Evolutionary conservation across 1,140 invertebrate genomes (phyloP).

Genomic region (Rhopalosiphum padi): DNA sequence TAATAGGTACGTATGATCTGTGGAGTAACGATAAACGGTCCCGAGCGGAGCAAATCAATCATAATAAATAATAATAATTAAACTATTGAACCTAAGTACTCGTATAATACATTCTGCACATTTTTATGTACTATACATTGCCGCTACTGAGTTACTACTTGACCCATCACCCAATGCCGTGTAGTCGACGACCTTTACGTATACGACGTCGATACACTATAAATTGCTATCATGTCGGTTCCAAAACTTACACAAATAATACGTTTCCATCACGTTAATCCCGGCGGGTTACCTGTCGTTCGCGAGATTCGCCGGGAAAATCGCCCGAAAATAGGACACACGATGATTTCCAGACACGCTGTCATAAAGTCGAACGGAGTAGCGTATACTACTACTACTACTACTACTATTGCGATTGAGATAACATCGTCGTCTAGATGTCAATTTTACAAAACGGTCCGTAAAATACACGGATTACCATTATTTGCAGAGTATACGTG

Average conservation of each 20-base stretch:
- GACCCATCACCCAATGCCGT: not conserved
- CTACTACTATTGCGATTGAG: not conserved
- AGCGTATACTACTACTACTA: too few relatives aligned
- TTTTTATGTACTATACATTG: not conserved
- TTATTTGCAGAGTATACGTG: too few relatives aligned
- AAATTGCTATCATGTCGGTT: not conserved
- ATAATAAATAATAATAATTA: not conserved
- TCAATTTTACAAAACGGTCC: not conserved
- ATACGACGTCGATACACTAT: not conserved
- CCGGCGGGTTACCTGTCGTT: not conserved
- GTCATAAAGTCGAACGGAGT: too few relatives aligned
- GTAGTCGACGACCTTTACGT: not conserved
- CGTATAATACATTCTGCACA: not conserved
- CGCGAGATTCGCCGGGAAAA: not conserved
- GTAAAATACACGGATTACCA: too few relatives aligned
- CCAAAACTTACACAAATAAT: not conserved
- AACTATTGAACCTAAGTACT: not conserved
- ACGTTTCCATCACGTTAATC: not conserved
- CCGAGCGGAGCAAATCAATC: not conserved
- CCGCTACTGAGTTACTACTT: not conserved
- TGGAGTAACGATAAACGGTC: not conserved
- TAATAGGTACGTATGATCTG: not conserved
- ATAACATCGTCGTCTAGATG: not conserved
- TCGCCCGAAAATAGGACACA: not conserved
- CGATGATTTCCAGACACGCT: not conserved